A percentile compares a stretch with the other conserved stretches of the same genome.
These are phyloP conservation scores for Sebastes taczanowskii DNA, from an alignment of 2,797 vertebrate species.

Conservation along the genomic window DNA sequence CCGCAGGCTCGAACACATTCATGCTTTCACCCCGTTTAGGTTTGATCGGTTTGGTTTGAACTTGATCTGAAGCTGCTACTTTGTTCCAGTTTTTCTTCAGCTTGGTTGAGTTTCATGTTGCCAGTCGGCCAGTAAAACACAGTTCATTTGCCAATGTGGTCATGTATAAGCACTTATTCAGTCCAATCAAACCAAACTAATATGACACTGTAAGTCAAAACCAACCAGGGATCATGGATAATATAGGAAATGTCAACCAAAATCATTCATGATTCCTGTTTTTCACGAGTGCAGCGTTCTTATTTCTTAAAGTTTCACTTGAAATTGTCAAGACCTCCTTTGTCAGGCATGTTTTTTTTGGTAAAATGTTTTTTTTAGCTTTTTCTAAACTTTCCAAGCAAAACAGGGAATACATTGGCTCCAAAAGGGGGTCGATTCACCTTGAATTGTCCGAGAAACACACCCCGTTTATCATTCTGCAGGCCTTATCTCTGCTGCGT, in stretches of 20 bases:
- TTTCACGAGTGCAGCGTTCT: neutral
- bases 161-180: neutral
- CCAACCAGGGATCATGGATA: neutral
- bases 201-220: slow-evolving; percentile 1
- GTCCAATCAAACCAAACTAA: slow-evolving; percentile 1
- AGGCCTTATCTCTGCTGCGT: neutral
- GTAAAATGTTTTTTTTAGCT: neutral
- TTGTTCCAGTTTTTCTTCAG: slow-evolving; percentile 2
- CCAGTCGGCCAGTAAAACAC: slow-evolving; percentile 12
- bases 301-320: neutral
- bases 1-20: neutral
- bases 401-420: neutral
- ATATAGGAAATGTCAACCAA: neutral
- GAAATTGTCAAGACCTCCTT: neutral
- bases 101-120: neutral
- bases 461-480: neutral
- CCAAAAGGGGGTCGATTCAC: neutral
- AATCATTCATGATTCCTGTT: neutral
- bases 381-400: neutral
- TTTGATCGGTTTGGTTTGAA: slow-evolving; percentile 16
- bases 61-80: slow-evolving; percentile 6
- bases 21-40: neutral
- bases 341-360: neutral
- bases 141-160: slow-evolving; percentile 5
- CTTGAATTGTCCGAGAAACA: neutral